phyloP scores from a whole-genome alignment of 2,113 vertebrate species.

The Erpornis zantholeuca region DNA sequence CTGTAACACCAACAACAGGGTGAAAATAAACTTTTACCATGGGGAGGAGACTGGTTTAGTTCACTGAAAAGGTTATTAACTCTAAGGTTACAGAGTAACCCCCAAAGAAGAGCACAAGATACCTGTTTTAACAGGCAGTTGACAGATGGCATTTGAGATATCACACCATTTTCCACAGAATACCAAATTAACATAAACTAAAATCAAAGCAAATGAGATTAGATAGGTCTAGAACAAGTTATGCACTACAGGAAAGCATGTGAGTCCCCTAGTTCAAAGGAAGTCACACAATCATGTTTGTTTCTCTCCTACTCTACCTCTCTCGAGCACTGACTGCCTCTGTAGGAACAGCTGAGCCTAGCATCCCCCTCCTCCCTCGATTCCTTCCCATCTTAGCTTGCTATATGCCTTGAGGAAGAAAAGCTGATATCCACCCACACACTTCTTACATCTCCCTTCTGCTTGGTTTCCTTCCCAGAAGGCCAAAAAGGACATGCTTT shows the following conservation, averaged over 20 bases:
- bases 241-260: accelerated
- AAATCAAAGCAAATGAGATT: not conserved
- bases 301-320: not conserved
- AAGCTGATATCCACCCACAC: not conserved
- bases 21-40: not conserved
- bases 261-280: not conserved
- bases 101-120: not conserved
- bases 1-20: not conserved
- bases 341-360: not conserved
- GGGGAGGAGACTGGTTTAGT: not conserved
- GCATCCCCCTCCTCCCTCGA: accelerated
- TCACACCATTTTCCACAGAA: not conserved
- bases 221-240: not conserved
- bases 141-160: not conserved
- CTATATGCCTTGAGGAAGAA: not conserved
- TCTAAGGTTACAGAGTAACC: not conserved
- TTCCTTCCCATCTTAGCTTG: not conserved
- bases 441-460: not conserved
- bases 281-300: not conserved
- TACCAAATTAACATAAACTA: not conserved
- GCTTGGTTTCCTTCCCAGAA: not conserved
- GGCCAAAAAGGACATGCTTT: not conserved
- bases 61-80: not conserved
- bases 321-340: not conserved
- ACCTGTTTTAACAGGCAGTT: not conserved